Conservation (phyloP, 1,140 invertebrate species). For the Sinonovacula constricta region DNA sequence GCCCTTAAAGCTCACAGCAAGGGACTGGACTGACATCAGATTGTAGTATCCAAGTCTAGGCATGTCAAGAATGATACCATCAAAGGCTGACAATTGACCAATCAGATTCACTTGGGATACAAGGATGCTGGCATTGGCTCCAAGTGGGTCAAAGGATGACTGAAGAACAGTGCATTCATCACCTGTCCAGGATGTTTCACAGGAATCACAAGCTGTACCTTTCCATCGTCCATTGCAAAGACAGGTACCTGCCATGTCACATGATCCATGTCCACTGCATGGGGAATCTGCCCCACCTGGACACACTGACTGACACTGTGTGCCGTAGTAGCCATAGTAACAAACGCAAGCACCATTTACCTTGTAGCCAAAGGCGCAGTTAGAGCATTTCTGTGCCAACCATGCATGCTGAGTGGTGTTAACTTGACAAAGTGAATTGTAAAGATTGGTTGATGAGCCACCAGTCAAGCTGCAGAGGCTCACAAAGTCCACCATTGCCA, state of each 20-base stretch:
- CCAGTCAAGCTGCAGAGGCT: slow-evolving; percentile 41
- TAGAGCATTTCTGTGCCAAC: slow-evolving; percentile 52
- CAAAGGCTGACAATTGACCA: slow-evolving; percentile 53
- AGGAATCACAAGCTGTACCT: slow-evolving; percentile 51
- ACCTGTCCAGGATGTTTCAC: slow-evolving; percentile 53
- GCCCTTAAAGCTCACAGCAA: slow-evolving; percentile 19
- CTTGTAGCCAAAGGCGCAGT: slow-evolving; percentile 56
- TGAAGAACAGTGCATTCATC: slow-evolving; percentile 56
- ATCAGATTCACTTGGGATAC: slow-evolving; percentile 49
- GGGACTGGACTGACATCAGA: slow-evolving; percentile 17
- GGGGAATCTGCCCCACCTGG: slow-evolving; percentile 51
- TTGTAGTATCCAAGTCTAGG: slow-evolving; percentile 32
- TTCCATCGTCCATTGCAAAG: slow-evolving; percentile 55
- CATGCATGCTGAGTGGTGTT: slow-evolving; percentile 38
- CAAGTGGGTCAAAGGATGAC: slow-evolving; percentile 17
- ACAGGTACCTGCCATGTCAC: slow-evolving; percentile 53
- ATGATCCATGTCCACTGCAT: slow-evolving; percentile 58
- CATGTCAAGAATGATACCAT: slow-evolving; percentile 52
- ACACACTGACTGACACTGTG: slow-evolving; percentile 50
- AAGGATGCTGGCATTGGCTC: slow-evolving; percentile 10
- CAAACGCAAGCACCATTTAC: slow-evolving; percentile 52
- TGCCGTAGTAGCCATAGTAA: slow-evolving; percentile 60
- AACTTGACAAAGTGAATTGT: slow-evolving; percentile 44
- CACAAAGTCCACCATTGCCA: slow-evolving; percentile 55
- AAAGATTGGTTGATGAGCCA: slow-evolving; percentile 22